These are phyloP conservation scores for Dunckerocampus dactyliophorus DNA, from an alignment of 2,113 vertebrate genomes.

Conservation along the genomic window DNA sequence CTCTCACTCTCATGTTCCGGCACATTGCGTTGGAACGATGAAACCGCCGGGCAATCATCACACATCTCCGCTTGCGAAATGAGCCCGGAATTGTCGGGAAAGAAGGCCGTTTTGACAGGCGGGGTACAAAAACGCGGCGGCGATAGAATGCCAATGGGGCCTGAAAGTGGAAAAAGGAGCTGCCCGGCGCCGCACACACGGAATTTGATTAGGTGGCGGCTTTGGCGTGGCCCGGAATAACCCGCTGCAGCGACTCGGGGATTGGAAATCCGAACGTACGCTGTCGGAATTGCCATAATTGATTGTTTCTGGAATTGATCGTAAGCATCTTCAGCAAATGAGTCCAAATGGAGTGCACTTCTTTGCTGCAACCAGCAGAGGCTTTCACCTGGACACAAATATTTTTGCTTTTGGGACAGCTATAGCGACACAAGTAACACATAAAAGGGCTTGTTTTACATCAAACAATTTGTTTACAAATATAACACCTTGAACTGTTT, in stretches of 20 bases:
- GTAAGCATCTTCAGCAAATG: no score
- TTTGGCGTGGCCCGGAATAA: conserved; percentile 60
- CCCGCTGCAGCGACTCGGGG: conserved; percentile 56
- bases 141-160: conserved; percentile 77
- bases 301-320: no score
- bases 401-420: no score
- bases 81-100: conserved; percentile 69
- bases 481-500: no score
- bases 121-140: conserved; percentile 70
- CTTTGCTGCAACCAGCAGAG: no score
- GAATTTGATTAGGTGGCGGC: conserved; percentile 74
- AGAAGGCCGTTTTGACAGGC: conserved; percentile 72
- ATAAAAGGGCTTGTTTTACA: no score
- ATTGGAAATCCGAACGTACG: conserved; percentile 24
- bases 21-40: conserved; percentile 60
- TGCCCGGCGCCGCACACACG: conserved; percentile 70
- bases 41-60: conserved; percentile 66
- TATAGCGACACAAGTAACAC: no score
- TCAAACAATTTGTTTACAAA: no score
- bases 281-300: no score
- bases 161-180: conserved; percentile 70
- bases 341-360: no score
- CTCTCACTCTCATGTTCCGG: conserved; percentile 59
- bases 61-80: conserved; percentile 67
- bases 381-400: no score